These are phyloP conservation scores for Eulacestoma nigropectus DNA, from an alignment of 2,113 vertebrate genomes.

Conservation along the genomic window DNA sequence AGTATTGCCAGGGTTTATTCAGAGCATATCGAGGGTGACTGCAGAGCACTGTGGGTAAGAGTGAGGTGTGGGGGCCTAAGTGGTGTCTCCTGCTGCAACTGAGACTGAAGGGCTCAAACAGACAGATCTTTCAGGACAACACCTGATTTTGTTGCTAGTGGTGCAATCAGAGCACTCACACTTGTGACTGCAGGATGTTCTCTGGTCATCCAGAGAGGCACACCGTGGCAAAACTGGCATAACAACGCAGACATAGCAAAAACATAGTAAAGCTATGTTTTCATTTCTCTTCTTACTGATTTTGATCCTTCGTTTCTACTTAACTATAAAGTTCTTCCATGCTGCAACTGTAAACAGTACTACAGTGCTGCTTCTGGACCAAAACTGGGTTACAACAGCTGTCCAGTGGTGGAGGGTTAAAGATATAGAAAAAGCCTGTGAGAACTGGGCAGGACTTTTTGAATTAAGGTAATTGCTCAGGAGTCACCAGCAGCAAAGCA, in stretches of 20 bases:
- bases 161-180: neutral
- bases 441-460: neutral
- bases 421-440: neutral
- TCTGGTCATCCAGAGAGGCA: too few relatives aligned
- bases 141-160: neutral
- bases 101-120: neutral
- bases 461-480: neutral
- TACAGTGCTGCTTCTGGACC: neutral
- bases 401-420: neutral
- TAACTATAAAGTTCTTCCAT: neutral
- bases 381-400: neutral
- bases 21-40: neutral
- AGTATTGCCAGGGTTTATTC: neutral
- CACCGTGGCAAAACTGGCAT: neutral
- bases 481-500: neutral
- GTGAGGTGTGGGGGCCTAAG: rapidly evolving
- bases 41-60: rapidly evolving
- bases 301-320: neutral
- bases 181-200: neutral
- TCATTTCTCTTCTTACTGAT: neutral
- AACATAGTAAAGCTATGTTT: neutral
- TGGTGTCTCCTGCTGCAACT: neutral
- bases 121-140: neutral
- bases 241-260: neutral
- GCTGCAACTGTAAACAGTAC: neutral